Base-by-base conservation (phyloP, 1,140 invertebrate species). In the Conus betulinus region DNA sequence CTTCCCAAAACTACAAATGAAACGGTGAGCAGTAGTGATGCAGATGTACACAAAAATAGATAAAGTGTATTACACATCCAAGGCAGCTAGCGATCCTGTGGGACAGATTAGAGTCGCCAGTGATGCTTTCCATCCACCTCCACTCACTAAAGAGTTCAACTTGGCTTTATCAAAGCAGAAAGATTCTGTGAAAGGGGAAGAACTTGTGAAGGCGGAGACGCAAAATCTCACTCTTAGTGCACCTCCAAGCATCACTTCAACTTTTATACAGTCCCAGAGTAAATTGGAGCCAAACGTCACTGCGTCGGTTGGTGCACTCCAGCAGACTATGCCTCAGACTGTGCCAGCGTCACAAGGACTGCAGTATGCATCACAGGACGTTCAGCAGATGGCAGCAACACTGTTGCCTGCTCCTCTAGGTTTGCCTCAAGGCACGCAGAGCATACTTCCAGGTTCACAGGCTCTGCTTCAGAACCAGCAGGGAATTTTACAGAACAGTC, bases 41-140 rank as follows among this genome's bases (percentile, higher is more conserved):
- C 55, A 13, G 20, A 71, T n/a, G 20, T 84, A 27, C 82, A n/a
- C 82, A 20, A 84, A 63, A 63, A 84, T 84, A 57, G 82, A 84
- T 5, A 84, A 51, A 17, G 82, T 84, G 13, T 84, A 84, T 55
- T 84, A 84, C 25, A 84, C 82, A 20, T 63, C 55, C 23, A 81
- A 81, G 51, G 20, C n/a, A 78, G 27, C 27, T 11, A 13, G 25
- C 39, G 76, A 78, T 27, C 39, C 0, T 78, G 76, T 78, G 7
- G 76, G 76, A 39, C 10, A 78, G 39, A 51, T 51, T 39, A 78
- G 8, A 39, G 4, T 78, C 10, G 79, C 79, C 8, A 13, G 20
- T 13, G 20, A 71, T 23, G 17, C 67, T 71, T 71, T 71, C 23
- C 67, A 71, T 71, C 67, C 67, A 6, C 67, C 67, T 20, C 67